Conservation (phyloP, 2,113 vertebrate genomes). For the Odocoileus hemionus region DNA sequence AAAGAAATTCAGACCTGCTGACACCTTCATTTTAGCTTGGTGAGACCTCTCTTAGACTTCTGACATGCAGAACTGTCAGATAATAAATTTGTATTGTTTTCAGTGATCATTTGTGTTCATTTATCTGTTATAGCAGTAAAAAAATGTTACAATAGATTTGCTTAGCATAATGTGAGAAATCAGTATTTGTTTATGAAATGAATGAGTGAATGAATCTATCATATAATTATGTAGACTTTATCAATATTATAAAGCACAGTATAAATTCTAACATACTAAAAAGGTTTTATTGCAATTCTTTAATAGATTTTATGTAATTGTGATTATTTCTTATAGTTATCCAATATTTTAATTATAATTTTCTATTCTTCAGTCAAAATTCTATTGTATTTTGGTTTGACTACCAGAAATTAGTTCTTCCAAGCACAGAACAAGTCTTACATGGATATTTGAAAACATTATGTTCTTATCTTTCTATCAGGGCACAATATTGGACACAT, state of each 20-base stretch:
- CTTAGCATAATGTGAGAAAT: background rate
- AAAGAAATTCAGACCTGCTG: background rate
- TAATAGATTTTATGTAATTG: background rate
- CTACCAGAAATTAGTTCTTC: background rate
- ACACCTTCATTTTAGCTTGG: background rate
- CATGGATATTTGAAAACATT: background rate
- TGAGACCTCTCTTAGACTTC: background rate
- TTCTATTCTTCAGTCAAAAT: background rate
- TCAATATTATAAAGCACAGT: background rate
- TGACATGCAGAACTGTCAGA: background rate
- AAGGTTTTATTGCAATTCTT: background rate
- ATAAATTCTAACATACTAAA: background rate
- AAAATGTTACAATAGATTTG: background rate
- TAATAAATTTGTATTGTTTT: background rate
- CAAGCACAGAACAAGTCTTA: background rate
- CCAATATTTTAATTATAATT: background rate
- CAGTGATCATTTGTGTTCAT: background rate
- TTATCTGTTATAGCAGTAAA: background rate
- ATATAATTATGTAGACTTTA: background rate
- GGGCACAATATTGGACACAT: background rate
- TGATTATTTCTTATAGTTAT: background rate
- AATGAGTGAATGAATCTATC: background rate
- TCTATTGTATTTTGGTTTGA: background rate
- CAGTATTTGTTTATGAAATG: background rate
- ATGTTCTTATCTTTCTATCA: background rate